These are phyloP conservation scores for Latheticus oryzae DNA, from an alignment of 2,888 invertebrate species.

Conservation along the genomic window DNA sequence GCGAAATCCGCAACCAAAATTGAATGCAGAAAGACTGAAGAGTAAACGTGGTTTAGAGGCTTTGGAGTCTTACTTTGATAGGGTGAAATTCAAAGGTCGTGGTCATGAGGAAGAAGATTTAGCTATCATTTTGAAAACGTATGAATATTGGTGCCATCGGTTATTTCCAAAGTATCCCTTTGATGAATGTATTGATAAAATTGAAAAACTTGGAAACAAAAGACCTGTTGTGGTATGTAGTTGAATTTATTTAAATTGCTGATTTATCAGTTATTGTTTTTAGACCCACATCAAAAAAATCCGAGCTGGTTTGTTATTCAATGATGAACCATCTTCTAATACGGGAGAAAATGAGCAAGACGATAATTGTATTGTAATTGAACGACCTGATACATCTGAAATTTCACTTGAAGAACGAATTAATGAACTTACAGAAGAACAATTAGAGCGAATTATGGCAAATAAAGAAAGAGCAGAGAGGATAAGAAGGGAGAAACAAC, in stretches of 20 bases:
- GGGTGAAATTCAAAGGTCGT: constrained; percentile 84
- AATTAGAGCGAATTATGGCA: constrained; percentile 75
- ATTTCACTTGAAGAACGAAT: constrained; percentile 62
- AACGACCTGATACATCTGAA: constrained; percentile 68
- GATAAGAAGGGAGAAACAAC: constrained; percentile 58
- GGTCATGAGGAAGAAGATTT: constrained; percentile 88
- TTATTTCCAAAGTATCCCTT: constrained; percentile 91
- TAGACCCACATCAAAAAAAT: constrained; percentile 77
- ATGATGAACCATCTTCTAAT: constrained; percentile 63
- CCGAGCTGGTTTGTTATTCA: constrained; percentile 71
- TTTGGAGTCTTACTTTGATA: constrained; percentile 81
- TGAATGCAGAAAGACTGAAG: constrained; percentile 78
- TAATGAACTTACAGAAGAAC: constrained; percentile 69
- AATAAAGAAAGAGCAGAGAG: constrained; percentile 63
- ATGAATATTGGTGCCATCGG: constrained; percentile 95
- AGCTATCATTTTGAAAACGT: constrained; percentile 79
- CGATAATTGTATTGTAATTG: too few relatives aligned
- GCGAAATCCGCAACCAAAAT: constrained; percentile 74
- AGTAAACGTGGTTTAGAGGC: constrained; percentile 85
- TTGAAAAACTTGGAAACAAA: constrained; percentile 86
- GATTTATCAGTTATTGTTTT: constrained; percentile 45
- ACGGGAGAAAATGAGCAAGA: constrained; percentile 69
- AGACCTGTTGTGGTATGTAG: constrained; percentile 77
- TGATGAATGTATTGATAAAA: constrained; percentile 82
- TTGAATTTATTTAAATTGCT: not conserved